Conservation (phyloP, 1,140 invertebrate species). For the Drosophila sturtevanti region DNA sequence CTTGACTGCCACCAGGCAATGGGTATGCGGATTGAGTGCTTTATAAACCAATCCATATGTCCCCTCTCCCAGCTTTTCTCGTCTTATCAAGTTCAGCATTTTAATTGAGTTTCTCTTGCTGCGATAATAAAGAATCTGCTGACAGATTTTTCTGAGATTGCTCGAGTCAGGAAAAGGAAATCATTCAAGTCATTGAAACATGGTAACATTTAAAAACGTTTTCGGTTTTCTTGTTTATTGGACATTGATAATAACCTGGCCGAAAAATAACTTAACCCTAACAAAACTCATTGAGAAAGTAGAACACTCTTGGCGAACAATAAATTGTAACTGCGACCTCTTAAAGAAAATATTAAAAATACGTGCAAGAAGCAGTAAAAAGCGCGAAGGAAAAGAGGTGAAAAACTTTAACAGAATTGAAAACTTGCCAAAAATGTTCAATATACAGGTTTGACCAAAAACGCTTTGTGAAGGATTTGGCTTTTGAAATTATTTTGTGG, state of each 20-base stretch:
- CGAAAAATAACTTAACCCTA: background rate
- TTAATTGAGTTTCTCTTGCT: background rate
- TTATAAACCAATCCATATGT: slow-evolving; percentile 18
- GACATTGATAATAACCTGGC: background rate
- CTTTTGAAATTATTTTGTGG: background rate
- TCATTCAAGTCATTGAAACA: background rate
- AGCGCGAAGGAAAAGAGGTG: slow-evolving; percentile 18
- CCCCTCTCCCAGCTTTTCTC: slow-evolving; percentile 16
- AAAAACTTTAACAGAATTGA: slow-evolving; percentile 74
- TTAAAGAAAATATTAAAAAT: slow-evolving; percentile 30
- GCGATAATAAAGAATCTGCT: background rate
- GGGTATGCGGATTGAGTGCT: slow-evolving; percentile 91
- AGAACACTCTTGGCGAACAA: background rate
- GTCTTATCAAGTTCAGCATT: background rate
- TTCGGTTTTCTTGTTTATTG: background rate
- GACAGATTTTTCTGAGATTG: background rate
- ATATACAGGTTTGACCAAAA: slow-evolving; percentile 53
- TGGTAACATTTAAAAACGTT: background rate
- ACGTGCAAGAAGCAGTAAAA: slow-evolving; percentile 57
- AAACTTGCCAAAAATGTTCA: slow-evolving; percentile 76
- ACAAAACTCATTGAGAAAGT: background rate
- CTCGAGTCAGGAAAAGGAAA: too few species aligned
- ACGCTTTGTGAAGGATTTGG: background rate
- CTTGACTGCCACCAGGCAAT: slow-evolving; percentile 97
- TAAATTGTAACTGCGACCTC: slow-evolving; percentile 13